Base-by-base conservation (phyloP, 92 coral and sea anemone species). In the Palythoa heliodiscus region DNA sequence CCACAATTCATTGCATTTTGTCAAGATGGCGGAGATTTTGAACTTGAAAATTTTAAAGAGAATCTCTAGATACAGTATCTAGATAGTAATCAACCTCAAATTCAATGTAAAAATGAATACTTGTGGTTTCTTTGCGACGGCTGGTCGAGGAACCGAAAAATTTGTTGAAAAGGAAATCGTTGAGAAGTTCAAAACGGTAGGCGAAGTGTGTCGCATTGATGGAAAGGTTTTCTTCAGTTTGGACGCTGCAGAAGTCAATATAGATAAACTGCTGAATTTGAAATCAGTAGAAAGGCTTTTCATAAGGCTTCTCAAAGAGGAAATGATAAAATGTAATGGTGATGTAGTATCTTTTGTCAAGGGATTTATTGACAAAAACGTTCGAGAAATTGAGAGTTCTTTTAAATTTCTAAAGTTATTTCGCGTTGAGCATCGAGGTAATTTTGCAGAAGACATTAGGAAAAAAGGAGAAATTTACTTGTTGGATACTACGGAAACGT, bases 91-190 rank as follows among this genome's bases (percentile, higher is more conserved):
- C 13, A 12, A 11, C 14, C 40, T 66, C 83, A 29, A 29, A 29
- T 29, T 29, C 35, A 3, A 16, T 40, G 20, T 3, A 20, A 80
- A 63, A 14, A 80, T 80, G 84, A 64, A 20, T 7, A 14, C 74
- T 19, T 22, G 3, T 22, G 39, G 84, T 40, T 80, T 80, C 74
- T 80, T 80, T 47, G 84, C 22, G 47, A 80, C 84, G 13, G 84
- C 84, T 19, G 84, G 84, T 69, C 73, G 84, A 63, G 84, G 84
- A 52, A 80, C 84, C 12, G 84, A 80, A 80, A 80, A 80, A 47
- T 80, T 80, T 80, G 75, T 24, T 2, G 74, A 80, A 80, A 37
- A 70, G 24, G 84, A 80, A 66, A 48, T 80, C 43, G 55, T 63
- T 11, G 50, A 80, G n/a, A 80, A 80, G 22, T 66, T 80, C 15